Conservation (phyloP, 1,140 invertebrate species). For the Orchesella cincta region DNA sequence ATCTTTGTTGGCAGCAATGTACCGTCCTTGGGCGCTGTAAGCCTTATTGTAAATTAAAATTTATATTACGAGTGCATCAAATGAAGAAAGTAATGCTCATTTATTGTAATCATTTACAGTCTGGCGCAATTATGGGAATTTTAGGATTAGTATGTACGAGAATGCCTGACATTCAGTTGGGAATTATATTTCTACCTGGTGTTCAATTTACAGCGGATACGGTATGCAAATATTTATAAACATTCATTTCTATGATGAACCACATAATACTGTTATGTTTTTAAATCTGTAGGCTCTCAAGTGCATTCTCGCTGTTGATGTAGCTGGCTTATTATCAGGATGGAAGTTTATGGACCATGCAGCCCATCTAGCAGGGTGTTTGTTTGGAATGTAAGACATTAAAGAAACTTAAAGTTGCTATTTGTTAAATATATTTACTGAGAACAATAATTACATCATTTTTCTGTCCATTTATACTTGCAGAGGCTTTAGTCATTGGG, state of each 20-base stretch:
- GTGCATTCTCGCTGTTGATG: conserved; percentile 78
- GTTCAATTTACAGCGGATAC: conserved; percentile 80
- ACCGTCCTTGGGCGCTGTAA: conserved; percentile 87
- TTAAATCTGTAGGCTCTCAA: conserved; percentile 73
- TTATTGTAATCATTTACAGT: conserved; percentile 61
- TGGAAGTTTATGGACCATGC: conserved; percentile 91
- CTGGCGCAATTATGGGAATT: conserved; percentile 88
- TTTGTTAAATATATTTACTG: no score
- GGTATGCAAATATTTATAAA: conserved; percentile 62
- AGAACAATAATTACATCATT: conserved; percentile 16
- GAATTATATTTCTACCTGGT: conserved; percentile 86
- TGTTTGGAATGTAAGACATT: conserved; percentile 82
- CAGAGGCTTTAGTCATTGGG: conserved; percentile 40
- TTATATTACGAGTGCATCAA: no score
- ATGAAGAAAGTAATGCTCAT: not conserved
- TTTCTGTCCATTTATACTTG: not conserved
- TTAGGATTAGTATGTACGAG: conserved; percentile 82
- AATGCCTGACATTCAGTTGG: conserved; percentile 81
- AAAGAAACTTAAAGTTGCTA: conserved; percentile 37
- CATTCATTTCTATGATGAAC: conserved; percentile 39
- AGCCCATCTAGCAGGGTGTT: conserved; percentile 91
- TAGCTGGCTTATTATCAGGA: conserved; percentile 76
- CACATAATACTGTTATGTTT: conserved; percentile 40
- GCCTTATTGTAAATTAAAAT: conserved; percentile 54
- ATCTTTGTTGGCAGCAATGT: conserved; percentile 65